Base-by-base conservation (phyloP, 1,140 invertebrate species). In the Drosophila bocqueti region DNA sequence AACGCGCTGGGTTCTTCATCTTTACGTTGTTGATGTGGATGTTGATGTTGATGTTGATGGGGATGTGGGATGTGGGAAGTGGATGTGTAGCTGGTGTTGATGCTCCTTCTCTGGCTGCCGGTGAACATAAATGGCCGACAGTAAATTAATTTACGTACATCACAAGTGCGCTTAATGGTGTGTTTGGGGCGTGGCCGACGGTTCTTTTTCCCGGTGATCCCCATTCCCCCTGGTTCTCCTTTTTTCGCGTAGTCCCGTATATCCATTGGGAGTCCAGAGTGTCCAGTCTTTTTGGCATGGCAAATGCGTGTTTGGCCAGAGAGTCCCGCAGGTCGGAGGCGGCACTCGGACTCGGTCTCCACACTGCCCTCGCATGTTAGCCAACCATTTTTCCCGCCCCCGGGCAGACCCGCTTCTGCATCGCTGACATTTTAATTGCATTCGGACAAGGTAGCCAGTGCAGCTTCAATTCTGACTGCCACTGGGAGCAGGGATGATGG, bases 141-240 rank as follows among this genome's bases (percentile, higher is more conserved):
- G 84, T 89, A 81, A 90, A 89, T 90, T 90, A 84, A 84, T 89
- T 89, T 84, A 84, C 78, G 81, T 90, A 83, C 78, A 79, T 84
- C 85, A 87, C 84, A 89, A 90, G 85, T 81, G 85, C 69, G 73
- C 81, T 84, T 84, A 84, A 87, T 89, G 84, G 81, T 55, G 47
- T 76, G 50, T 52, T 57, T 55, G 76, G 60, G 64, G 66, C 77
- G 71, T 76, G 74, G 81, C 21, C 50, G 21, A 21, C 24, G 9
- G 5, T 3, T 50, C 47, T 26, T n/a, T 31, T 50, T 50, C 5
- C 49, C 49, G 46, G 54, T 1, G 36, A 26, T 69, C 49, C 49
- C 52, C 57, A 15, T 38, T 50, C 24, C 52, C 45, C 18, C 18
- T 47, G 42, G 50, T 31, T 46, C 55, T 60, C 47, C 24, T 21